Percentiles rank a stretch among this genome's conserved stretches.
Evolutionary conservation across 2,888 invertebrate genomes (phyloP).

Genomic region (Trissonchulus latispiculum): DNA sequence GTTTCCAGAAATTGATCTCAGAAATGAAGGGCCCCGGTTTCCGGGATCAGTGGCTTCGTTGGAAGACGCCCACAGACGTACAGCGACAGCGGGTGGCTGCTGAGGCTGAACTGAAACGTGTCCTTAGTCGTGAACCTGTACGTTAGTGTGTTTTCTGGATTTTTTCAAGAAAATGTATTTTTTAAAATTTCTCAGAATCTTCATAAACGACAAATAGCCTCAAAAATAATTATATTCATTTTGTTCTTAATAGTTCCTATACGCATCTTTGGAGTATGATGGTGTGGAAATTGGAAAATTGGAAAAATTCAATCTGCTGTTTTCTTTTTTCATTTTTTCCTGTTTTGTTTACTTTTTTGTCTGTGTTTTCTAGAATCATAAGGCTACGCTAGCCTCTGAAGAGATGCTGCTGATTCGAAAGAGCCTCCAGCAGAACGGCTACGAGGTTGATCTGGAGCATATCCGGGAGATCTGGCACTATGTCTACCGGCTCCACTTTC

Average conservation of each 20-base stretch:
- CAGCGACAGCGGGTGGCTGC: constrained; percentile 5
- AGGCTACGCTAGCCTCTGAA: constrained; percentile 54
- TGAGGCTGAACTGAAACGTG: background rate
- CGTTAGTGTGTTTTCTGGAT: no score
- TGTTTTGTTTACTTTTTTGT: background rate
- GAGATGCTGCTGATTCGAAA: constrained; percentile 84
- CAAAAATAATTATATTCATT: no score
- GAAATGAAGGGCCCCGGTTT: constrained; percentile 71
- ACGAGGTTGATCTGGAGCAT: constrained; percentile 69
- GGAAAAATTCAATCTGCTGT: background rate
- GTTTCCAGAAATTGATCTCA: constrained; percentile 51
- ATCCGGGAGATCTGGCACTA: constrained; percentile 68
- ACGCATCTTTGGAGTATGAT: no score
- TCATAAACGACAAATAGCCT: no score
- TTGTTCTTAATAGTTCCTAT: no score
- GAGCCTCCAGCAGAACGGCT: constrained; percentile 64
- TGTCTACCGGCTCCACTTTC: constrained; percentile 62
- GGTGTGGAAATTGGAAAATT: background rate
- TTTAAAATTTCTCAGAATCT: no score
- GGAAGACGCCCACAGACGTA: constrained; percentile 50
- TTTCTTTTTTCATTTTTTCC: background rate
- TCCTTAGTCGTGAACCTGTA: constrained; percentile 7
- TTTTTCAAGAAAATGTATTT: no score
- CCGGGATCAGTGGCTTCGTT: constrained; percentile 65
- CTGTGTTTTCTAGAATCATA: constrained; percentile 46